Conservation (phyloP, 2,113 vertebrate genomes). For the Corapipo altera region DNA sequence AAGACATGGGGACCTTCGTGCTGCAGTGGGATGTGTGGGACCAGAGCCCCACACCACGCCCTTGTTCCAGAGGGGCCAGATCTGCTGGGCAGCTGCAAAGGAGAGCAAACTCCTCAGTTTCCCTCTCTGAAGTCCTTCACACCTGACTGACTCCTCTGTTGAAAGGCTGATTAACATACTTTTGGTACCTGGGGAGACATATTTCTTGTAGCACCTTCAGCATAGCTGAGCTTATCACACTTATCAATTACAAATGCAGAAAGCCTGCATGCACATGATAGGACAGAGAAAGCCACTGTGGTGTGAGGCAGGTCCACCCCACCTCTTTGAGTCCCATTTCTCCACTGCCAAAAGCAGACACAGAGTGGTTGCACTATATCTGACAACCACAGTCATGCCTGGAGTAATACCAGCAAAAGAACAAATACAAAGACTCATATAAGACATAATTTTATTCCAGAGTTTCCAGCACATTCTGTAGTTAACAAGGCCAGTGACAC, state of each 20-base stretch:
- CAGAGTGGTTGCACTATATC: no score
- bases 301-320: not conserved
- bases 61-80: not conserved
- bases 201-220: not conserved
- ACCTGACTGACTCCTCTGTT: not conserved
- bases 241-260: not conserved
- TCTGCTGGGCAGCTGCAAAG: not conserved
- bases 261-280: accelerated
- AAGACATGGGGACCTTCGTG: not conserved
- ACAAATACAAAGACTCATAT: not conserved
- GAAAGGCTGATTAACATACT: not conserved
- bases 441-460: constrained; percentile 13
- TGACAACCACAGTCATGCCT: not conserved
- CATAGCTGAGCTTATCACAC: not conserved
- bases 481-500: not conserved
- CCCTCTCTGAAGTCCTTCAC: not conserved
- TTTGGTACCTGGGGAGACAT: not conserved
- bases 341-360: not conserved
- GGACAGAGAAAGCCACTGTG: not conserved
- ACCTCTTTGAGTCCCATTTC: accelerated
- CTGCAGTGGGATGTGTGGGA: accelerated
- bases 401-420: not conserved
- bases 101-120: not conserved
- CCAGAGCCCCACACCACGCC: not conserved
- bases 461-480: not conserved